Evolutionary conservation across 2,888 invertebrate genomes (phyloP), one percentile per base, ranked within the genome.

Genomic region (Exephanes ischioxanthus): DNA sequence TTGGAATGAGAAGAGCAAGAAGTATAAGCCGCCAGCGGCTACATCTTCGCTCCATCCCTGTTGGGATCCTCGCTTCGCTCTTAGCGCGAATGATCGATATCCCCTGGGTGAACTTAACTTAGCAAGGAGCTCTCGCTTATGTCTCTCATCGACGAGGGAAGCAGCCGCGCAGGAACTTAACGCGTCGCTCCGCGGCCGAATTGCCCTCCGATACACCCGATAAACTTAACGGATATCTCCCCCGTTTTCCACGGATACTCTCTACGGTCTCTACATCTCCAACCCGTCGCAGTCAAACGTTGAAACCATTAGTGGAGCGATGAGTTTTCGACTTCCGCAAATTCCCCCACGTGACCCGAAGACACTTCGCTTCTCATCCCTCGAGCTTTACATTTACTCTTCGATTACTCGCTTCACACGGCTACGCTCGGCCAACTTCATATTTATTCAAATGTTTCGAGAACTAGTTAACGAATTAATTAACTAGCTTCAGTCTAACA

Each of bases 101-200:
- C 66, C 67, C 51, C 48, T 22, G 68, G 70, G n/a, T 48, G 68
- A 78, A 72, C 72, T 80, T 73, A 80, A 80, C 73, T 80, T 66
- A 26, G 72, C 67, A 30, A 55, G 72, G 55, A 73, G 80, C 80
- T 80, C 67, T 80, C 66, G 67, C 80, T 80, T 73, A 80, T 80
- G 73, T 73, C 66, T 73, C 55, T 67, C 80, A 71, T 80, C 67
- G 33, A 45, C 9, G 66, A 16, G 55, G 4, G 61, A 41, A 37
- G 66, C 19, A 37, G 66, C 51, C 16, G 1, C 0, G 45, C 45
- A 30, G 41, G 66, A 51, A 26, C 48, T 16, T 41, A 68, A 61
- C 58, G 78, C 41, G 70, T 33, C 45, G 30, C 45, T 70, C 48
- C 30, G 67, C 67, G 66, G 45, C 30, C 45, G 61, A 80, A 53